phyloP scores from a whole-genome alignment of 2,888 invertebrate species.

The Scaptomyza cyrtandrae region DNA sequence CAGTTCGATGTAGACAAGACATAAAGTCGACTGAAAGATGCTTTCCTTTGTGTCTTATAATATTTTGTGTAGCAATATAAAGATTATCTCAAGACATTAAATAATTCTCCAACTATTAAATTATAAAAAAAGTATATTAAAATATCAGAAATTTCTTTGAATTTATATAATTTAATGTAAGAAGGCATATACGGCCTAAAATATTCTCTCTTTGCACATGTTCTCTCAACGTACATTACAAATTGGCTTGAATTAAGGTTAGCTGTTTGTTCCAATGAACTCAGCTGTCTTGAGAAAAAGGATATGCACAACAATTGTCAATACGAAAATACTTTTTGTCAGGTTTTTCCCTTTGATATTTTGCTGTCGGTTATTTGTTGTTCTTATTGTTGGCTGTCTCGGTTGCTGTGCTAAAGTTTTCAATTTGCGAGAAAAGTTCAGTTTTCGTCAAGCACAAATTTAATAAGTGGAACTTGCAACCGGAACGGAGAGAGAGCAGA shows the following conservation, averaged over 20 bases:
- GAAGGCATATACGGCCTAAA: neutral
- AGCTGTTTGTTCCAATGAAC: neutral
- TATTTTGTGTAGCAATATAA: too few relatives aligned
- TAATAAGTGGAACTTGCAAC: conserved; percentile 44
- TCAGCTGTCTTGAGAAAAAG: neutral
- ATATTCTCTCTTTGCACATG: neutral
- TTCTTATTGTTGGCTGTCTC: too few relatives aligned
- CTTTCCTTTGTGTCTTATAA: neutral
- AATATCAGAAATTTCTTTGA: neutral
- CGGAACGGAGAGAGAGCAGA: conserved; percentile 12
- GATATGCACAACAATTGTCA: too few relatives aligned
- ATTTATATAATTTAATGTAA: neutral
- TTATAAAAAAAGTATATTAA: neutral
- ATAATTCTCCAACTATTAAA: too few relatives aligned
- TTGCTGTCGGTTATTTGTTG: conserved; percentile 3
- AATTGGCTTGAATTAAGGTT: conserved; percentile 6
- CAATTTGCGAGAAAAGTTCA: conserved; percentile 38
- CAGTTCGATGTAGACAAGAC: neutral
- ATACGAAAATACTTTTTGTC: conserved; percentile 12
- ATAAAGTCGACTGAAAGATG: neutral
- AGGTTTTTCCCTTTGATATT: conserved; percentile 23
- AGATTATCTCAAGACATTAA: too few relatives aligned
- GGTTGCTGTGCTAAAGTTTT: conserved; percentile 42
- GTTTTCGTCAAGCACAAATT: conserved; percentile 55
- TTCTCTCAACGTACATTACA: neutral